These are phyloP conservation scores for Zaprionus lineosus DNA, from an alignment of 2,888 invertebrate species.

Conservation along the genomic window DNA sequence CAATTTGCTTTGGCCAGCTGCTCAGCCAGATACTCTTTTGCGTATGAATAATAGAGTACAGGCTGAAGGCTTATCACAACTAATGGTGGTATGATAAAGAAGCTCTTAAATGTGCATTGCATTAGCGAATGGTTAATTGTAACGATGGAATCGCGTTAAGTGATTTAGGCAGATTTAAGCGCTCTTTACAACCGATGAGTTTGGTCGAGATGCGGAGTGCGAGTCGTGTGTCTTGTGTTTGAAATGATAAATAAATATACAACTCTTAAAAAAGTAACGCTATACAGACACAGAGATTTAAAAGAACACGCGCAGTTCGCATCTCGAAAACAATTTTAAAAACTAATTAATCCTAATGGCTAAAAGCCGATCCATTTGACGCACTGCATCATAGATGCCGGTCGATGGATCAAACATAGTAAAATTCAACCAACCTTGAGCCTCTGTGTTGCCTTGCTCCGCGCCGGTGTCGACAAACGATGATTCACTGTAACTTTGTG, in stretches of 20 bases:
- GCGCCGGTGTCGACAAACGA: slow-evolving; percentile 82
- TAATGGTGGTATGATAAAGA: slow-evolving; percentile 38
- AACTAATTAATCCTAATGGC: slow-evolving; percentile 18
- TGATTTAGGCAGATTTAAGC: slow-evolving; percentile 50
- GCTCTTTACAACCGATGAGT: slow-evolving; percentile 28
- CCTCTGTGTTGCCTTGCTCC: slow-evolving; percentile 82
- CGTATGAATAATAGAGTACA: slow-evolving; percentile 53
- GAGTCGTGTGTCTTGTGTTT: neutral
- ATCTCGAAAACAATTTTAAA: slow-evolving; percentile 15
- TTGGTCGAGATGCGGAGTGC: slow-evolving; percentile 37
- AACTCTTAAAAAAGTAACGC: no score
- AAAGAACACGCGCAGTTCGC: slow-evolving; percentile 36
- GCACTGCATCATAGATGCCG: slow-evolving; percentile 1
- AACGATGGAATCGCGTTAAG: slow-evolving; percentile 28
- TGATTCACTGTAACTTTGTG: slow-evolving; percentile 79
- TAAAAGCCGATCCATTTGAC: slow-evolving; percentile 24
- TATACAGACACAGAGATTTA: no score
- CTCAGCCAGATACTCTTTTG: slow-evolving; percentile 56
- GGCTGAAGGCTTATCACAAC: slow-evolving; percentile 28
- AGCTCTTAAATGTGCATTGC: slow-evolving; percentile 51
- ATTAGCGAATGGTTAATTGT: slow-evolving; percentile 9
- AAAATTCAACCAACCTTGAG: slow-evolving; percentile 83
- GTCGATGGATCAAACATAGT: slow-evolving; percentile 20
- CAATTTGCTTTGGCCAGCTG: slow-evolving; percentile 29
- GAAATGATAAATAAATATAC: no score